phyloP scores from a whole-genome alignment of 2,888 invertebrate genomes.

The Chelonus formosanus region DNA sequence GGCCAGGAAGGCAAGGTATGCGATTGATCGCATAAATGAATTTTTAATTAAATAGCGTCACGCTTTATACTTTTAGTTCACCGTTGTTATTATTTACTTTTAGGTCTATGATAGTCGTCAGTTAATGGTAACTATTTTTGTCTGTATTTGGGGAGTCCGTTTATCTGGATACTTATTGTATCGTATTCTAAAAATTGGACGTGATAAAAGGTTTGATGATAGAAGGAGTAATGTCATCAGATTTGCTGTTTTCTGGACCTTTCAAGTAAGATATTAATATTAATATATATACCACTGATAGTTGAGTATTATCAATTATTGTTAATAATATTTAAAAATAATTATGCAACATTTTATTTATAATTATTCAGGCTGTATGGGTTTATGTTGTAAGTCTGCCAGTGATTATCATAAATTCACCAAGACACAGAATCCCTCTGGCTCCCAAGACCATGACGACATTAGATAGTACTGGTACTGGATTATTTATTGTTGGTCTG shows the following conservation, averaged over 20 bases:
- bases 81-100: slow-evolving; percentile 44
- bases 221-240: slow-evolving; percentile 84
- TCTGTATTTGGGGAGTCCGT: slow-evolving; percentile 87
- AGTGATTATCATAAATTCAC: slow-evolving; percentile 90
- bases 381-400: slow-evolving; percentile 91
- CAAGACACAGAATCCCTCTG: slow-evolving; percentile 77
- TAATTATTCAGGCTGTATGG: slow-evolving; percentile 79
- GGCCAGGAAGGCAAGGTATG: slow-evolving; percentile 80
- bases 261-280: slow-evolving; percentile 72
- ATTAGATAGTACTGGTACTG: slow-evolving; percentile 85
- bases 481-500: slow-evolving; percentile 85
- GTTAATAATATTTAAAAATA: neutral
- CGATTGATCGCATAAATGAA: neutral
- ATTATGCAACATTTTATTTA: too few species aligned
- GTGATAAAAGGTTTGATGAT: slow-evolving; percentile 91
- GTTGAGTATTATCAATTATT: neutral
- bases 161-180: slow-evolving; percentile 90
- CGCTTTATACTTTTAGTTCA: slow-evolving; percentile 1
- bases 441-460: slow-evolving; percentile 88
- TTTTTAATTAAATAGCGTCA: slow-evolving; percentile 3
- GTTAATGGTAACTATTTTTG: slow-evolving; percentile 88
- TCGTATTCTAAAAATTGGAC: slow-evolving; percentile 87
- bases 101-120: slow-evolving; percentile 87
- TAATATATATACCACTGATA: neutral
- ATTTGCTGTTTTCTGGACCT: slow-evolving; percentile 93